Conservation (phyloP, 1,140 invertebrate genomes). For the Drosophila sp. region DNA sequence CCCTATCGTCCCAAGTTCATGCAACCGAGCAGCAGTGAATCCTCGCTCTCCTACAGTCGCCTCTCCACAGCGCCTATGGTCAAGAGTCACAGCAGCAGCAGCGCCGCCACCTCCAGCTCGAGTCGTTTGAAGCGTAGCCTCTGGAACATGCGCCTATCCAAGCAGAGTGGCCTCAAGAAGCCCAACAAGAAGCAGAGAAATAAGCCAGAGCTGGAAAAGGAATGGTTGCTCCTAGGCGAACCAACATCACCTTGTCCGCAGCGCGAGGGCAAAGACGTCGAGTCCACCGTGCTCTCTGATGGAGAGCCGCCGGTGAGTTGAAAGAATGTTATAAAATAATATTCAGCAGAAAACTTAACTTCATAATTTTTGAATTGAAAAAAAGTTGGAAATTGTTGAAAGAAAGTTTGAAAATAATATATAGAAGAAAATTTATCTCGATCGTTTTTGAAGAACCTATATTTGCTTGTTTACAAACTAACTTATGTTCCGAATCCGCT, state of each 20-base stretch:
- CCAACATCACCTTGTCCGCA: slow-evolving; percentile 78
- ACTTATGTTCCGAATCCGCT: too few species aligned
- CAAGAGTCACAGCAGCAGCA: slow-evolving; percentile 60
- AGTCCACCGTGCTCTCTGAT: slow-evolving; percentile 79
- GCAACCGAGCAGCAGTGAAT: slow-evolving; percentile 70
- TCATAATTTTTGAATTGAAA: too few species aligned
- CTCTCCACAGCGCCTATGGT: slow-evolving; percentile 71
- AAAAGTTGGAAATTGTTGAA: too few species aligned
- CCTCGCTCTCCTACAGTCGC: slow-evolving; percentile 79
- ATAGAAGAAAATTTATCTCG: too few species aligned
- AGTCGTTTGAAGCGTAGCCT: slow-evolving; percentile 70
- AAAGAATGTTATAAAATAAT: background rate
- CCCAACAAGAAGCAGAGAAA: slow-evolving; percentile 66
- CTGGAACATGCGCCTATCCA: slow-evolving; percentile 76
- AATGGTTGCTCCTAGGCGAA: slow-evolving; percentile 82
- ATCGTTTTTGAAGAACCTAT: too few species aligned
- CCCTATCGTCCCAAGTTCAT: slow-evolving; percentile 80
- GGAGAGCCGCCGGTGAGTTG: slow-evolving; percentile 69
- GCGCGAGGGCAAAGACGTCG: slow-evolving; percentile 69
- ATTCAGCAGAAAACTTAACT: too few species aligned
- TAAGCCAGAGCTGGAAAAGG: slow-evolving; percentile 81
- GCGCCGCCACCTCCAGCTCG: slow-evolving; percentile 43
- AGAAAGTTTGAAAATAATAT: too few species aligned
- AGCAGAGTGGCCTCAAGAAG: slow-evolving; percentile 67
- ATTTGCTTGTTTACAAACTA: too few species aligned